Evolutionary conservation across 2,888 invertebrate genomes (phyloP).

Genomic region (Drosophila borealis): DNA sequence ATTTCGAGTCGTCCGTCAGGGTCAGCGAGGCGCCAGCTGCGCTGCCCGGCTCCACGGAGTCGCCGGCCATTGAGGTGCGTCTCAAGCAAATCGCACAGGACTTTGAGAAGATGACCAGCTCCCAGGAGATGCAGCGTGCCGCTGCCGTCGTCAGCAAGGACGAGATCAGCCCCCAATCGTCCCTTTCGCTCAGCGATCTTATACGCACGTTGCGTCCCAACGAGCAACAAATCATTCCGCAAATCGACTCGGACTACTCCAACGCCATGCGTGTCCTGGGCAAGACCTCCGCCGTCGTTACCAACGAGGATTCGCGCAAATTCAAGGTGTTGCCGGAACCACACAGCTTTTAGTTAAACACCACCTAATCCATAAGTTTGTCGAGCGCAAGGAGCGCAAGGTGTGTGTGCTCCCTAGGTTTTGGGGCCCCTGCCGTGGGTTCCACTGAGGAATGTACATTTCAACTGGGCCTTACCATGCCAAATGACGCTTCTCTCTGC

Average conservation of each 20-base stretch:
- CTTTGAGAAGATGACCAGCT: slow-evolving; percentile 82
- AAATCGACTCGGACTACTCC: slow-evolving; percentile 85
- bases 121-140: slow-evolving; percentile 63
- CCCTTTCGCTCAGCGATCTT: slow-evolving; percentile 84
- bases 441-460: slow-evolving; percentile 78
- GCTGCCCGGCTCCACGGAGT: slow-evolving; percentile 70
- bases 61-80: slow-evolving; percentile 83
- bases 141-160: slow-evolving; percentile 65
- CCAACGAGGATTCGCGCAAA: slow-evolving; percentile 66
- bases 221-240: slow-evolving; percentile 84
- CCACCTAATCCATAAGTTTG: not conserved
- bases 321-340: slow-evolving; percentile 57
- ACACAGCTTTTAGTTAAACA: slow-evolving; percentile 39
- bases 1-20: slow-evolving; percentile 29
- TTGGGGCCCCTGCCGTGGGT: slow-evolving; percentile 43
- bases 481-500: slow-evolving; percentile 75
- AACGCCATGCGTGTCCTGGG: slow-evolving; percentile 85
- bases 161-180: slow-evolving; percentile 83
- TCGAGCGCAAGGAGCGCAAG: not conserved
- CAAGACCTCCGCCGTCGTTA: slow-evolving; percentile 77
- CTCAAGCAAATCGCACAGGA: slow-evolving; percentile 84
- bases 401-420: slow-evolving; percentile 3
- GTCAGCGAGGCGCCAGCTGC: slow-evolving; percentile 34
- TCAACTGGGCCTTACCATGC: slow-evolving; percentile 24
- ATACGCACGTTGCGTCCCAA: slow-evolving; percentile 84